These are phyloP conservation scores for Ariolimax columbianus DNA, from an alignment of 2,888 invertebrate genomes.

Conservation along the genomic window DNA sequence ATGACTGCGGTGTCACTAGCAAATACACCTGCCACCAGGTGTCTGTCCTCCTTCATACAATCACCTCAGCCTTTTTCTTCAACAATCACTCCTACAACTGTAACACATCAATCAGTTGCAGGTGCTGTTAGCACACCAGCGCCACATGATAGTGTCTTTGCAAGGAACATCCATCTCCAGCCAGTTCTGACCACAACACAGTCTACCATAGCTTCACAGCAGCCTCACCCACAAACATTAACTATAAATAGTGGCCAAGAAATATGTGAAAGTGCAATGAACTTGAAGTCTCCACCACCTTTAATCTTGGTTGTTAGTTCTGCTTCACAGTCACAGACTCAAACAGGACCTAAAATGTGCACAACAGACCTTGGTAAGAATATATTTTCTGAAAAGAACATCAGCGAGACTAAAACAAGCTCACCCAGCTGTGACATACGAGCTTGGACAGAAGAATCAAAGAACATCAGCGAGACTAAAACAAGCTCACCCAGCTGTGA, in stretches of 20 bases:
- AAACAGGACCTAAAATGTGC: background rate
- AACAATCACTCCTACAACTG: background rate
- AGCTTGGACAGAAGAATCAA: too few relatives aligned
- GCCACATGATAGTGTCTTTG: too few relatives aligned
- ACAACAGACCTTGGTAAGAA: background rate
- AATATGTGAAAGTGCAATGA: background rate
- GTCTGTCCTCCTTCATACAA: background rate
- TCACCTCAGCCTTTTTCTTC: background rate
- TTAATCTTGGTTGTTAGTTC: background rate
- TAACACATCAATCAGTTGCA: background rate
- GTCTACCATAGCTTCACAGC: background rate
- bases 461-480: background rate
- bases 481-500: too few relatives aligned
- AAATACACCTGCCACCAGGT: background rate
- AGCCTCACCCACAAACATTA: background rate
- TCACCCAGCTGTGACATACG: background rate
- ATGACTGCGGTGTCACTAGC: background rate
- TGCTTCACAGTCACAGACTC: background rate
- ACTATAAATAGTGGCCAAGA: background rate
- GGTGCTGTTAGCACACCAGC: background rate
- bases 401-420: background rate
- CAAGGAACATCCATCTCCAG: background rate
- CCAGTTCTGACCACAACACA: background rate
- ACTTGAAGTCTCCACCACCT: constrained; percentile 1
- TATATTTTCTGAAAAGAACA: background rate